Evolutionary conservation across 2,888 invertebrate genomes (phyloP).

Genomic region (Gnatocerus cornutus): DNA sequence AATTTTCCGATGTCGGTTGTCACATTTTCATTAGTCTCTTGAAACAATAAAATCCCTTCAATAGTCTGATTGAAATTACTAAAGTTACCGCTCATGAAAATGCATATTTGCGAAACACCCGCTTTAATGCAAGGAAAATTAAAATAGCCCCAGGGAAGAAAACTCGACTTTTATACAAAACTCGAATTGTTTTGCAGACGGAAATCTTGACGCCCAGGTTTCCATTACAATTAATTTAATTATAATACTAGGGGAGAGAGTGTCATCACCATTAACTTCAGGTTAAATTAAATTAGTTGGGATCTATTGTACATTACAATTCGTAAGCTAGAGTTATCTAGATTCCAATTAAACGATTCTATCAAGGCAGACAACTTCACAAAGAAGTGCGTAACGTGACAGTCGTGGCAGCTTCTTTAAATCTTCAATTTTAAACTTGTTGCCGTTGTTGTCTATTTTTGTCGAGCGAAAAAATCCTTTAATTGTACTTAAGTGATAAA

Average conservation of each 20-base stretch:
- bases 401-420: constrained; percentile 26
- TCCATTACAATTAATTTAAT: constrained; percentile 40
- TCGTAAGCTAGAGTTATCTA: constrained; percentile 23
- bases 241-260: constrained; percentile 32
- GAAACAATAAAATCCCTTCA: too few species aligned
- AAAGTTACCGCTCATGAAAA: constrained; percentile 24
- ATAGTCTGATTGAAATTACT: constrained; percentile 32
- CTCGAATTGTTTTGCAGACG: constrained; percentile 16
- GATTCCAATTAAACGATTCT: constrained; percentile 33
- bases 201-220: constrained; percentile 30
- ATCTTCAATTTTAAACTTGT: constrained; percentile 33
- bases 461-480: constrained; percentile 2
- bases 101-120: constrained; percentile 13
- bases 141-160: constrained; percentile 18
- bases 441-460: constrained; percentile 33
- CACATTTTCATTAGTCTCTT: constrained; percentile 13
- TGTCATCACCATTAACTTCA: constrained; percentile 37
- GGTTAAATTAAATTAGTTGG: constrained; percentile 38
- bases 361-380: constrained; percentile 8
- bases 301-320: constrained; percentile 20
- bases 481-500: too few species aligned
- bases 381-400: not conserved
- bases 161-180: constrained; percentile 15
- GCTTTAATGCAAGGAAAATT: constrained; percentile 25
- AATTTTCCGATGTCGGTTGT: constrained; percentile 6